Evolutionary conservation across 2,888 invertebrate species (phyloP).

Genomic region (Linnaemya tessellans): DNA sequence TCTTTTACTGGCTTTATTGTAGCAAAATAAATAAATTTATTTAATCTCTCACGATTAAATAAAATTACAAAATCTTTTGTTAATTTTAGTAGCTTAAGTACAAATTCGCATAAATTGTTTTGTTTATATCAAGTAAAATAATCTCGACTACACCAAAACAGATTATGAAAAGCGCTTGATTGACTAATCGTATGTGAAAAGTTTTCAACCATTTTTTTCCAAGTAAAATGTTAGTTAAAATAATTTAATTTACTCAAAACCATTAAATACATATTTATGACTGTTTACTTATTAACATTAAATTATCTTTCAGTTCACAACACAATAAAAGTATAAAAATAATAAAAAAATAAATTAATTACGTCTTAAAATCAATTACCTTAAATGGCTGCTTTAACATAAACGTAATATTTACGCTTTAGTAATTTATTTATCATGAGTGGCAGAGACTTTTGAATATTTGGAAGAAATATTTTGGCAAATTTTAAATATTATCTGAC

Average conservation of each 20-base stretch:
- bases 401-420: not conserved
- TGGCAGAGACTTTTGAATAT: not conserved
- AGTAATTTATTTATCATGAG: not conserved
- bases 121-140: not conserved
- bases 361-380: constrained; percentile 2
- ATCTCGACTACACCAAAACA: not conserved
- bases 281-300: not conserved
- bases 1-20: no score
- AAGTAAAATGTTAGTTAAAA: not conserved
- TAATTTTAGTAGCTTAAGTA: not conserved
- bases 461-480: no score
- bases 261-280: not conserved
- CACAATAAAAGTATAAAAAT: not conserved
- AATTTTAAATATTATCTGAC: no score
- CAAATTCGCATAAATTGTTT: not conserved
- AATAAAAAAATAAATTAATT: not conserved
- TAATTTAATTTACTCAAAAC: not conserved
- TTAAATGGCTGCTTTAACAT: not conserved
- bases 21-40: no score
- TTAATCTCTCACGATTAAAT: no score
- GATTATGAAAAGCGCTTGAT: not conserved
- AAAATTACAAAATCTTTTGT: not conserved
- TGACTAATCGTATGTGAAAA: not conserved
- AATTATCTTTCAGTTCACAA: not conserved
- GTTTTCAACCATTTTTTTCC: not conserved